Evolutionary conservation across 2,888 invertebrate genomes (phyloP).

Genomic region (Dolomedes plantarius): DNA sequence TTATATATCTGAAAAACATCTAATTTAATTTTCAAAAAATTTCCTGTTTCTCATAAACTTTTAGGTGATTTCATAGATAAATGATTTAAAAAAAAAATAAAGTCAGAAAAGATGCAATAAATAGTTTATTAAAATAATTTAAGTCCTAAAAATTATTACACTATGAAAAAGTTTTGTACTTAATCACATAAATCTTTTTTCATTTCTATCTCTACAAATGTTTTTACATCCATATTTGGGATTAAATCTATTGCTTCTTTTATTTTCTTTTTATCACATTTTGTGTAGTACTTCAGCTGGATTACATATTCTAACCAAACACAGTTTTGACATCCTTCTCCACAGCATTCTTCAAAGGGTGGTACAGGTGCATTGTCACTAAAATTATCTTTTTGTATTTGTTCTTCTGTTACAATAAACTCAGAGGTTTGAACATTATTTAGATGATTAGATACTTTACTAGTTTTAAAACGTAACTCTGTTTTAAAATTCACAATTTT

Average conservation of each 20-base stretch:
- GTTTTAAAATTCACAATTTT: background rate
- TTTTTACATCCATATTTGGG: slow-evolving; percentile 22
- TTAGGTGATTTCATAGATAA: too few species aligned
- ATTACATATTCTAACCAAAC: slow-evolving; percentile 53
- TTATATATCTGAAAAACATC: too few species aligned
- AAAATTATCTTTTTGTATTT: background rate
- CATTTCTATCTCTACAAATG: slow-evolving; percentile 38
- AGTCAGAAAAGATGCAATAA: too few species aligned
- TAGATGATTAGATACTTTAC: background rate
- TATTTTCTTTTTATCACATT: slow-evolving; percentile 19
- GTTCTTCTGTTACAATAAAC: background rate
- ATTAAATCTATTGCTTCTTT: slow-evolving; percentile 28
- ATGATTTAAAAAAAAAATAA: too few species aligned
- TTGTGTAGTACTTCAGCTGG: slow-evolving; percentile 29
- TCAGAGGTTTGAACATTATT: background rate
- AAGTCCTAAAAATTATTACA: too few species aligned
- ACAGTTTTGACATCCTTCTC: slow-evolving; percentile 42
- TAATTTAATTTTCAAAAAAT: too few species aligned
- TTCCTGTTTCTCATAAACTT: too few species aligned
- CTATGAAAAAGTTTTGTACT: too few species aligned
- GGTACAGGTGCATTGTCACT: background rate
- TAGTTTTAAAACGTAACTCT: background rate
- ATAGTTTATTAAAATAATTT: too few species aligned
- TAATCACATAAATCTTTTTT: too few species aligned
- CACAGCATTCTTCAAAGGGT: slow-evolving; percentile 32